A percentile compares a stretch with the other conserved stretches of the same genome.
Conservation (phyloP, 2,113 vertebrate genomes). For the Neodontobutis hainanensis region DNA sequence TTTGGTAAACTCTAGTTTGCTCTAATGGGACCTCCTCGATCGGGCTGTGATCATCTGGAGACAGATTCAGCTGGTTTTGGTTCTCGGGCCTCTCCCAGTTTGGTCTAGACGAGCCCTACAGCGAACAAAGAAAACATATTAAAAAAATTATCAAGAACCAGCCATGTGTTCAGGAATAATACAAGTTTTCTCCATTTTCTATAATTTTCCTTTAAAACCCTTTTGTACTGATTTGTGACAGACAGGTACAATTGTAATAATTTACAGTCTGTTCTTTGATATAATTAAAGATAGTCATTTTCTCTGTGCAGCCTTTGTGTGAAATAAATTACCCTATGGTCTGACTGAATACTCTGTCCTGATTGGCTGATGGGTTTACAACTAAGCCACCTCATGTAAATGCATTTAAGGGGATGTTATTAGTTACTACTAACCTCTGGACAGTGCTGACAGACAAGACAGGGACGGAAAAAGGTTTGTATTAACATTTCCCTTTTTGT, state of each 20-base stretch:
- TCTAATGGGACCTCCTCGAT: slow-evolving; percentile 68
- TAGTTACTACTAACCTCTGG: too few species aligned
- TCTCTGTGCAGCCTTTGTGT: slow-evolving; percentile 1
- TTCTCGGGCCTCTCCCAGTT: slow-evolving; percentile 40
- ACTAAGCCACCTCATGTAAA: too few species aligned
- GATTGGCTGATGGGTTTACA: too few species aligned
- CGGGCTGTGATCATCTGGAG: slow-evolving; percentile 57
- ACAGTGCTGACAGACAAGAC: too few species aligned
- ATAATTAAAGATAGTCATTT: background rate
- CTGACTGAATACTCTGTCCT: too few species aligned
- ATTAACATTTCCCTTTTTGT: too few species aligned
- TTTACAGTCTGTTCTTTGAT: background rate
- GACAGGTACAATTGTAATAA: background rate
- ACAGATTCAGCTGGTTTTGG: slow-evolving; percentile 42
- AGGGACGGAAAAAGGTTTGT: too few species aligned
- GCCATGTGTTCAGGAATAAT: background rate
- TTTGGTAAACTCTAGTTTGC: slow-evolving; percentile 73
- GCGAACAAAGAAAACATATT: background rate
- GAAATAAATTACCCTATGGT: background rate
- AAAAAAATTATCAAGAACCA: background rate
- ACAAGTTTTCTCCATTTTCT: background rate
- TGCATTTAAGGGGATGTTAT: too few species aligned
- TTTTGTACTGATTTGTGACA: background rate
- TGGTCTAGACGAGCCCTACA: slow-evolving; percentile 26
- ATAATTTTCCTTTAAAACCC: slow-evolving; percentile 3